Evolutionary conservation across 2,888 invertebrate genomes (phyloP), one percentile per base, ranked within the genome.

Genomic region (Cephus spinipes): DNA sequence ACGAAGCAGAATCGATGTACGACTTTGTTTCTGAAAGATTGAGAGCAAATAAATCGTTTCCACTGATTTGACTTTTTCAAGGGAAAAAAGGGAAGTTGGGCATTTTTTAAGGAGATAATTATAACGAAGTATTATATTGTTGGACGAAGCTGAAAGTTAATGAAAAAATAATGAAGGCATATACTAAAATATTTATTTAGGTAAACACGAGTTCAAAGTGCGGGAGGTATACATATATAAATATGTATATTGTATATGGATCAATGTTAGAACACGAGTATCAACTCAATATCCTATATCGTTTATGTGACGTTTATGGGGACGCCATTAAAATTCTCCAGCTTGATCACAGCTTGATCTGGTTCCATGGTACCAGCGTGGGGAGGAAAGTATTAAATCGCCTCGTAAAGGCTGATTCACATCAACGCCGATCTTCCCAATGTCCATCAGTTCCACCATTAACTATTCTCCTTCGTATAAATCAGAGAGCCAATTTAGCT

Each of bases 41-140:
- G 0, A 23, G 2, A 23, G 2, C 1, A 55, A 55, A 55, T 1
- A 23, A 55, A 55, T 55, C 23, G 23, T 23, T 55, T 55, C 23
- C 9, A 55, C 2, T 6, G 23, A 23, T 23, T 15, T 23, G 23
- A 55, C 55, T 23, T 55, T 55, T 55, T 55, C 9, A 1, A 23
- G 1, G 6, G 1, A 1, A 23, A 23, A 9, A 15, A 6, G 6
- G 0, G 12, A 12, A 40, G 0, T 15, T 15, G 1, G 6, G 6
- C 2, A 23, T 6, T 55, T 23, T 23, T 23, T 55, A 23, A 9
- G 9, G 9, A 55, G 55, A 55, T 55, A 35, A 12, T 35, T 35
- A 12, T 35, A 12, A 12, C 23, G 55, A 55, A 23, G 6, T 15
- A 55, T 40, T 40, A 40, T 23, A 6, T 55, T 2, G 0, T 23